A percentile compares a stretch with the other conserved stretches of the same genome.
These are phyloP conservation scores for Rattus rattus DNA, from an alignment of 2,113 vertebrate genomes.

Conservation along the genomic window DNA sequence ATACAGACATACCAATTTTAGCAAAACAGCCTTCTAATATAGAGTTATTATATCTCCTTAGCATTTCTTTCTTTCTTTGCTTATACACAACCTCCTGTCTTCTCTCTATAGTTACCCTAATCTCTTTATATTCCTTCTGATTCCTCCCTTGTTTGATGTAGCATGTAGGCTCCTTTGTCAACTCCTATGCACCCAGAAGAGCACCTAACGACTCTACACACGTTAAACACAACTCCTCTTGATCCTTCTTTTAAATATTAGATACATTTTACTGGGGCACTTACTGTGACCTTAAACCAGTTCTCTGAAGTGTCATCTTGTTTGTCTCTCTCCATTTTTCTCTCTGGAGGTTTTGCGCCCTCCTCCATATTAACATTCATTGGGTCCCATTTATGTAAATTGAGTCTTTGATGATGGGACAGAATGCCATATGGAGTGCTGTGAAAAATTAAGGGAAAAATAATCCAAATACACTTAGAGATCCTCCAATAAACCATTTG, in stretches of 20 bases:
- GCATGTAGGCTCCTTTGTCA: background rate
- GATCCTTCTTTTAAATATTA: background rate
- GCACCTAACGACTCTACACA: background rate
- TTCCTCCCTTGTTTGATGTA: background rate
- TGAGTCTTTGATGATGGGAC: background rate
- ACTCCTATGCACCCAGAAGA: background rate
- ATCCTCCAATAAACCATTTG: background rate
- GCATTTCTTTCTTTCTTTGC: background rate
- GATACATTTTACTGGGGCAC: slow-evolving; percentile 57
- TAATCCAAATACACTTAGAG: background rate
- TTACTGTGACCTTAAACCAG: slow-evolving; percentile 92
- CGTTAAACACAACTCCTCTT: background rate
- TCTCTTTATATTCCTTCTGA: background rate
- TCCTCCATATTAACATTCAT: background rate
- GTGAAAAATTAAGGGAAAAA: background rate
- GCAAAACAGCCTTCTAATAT: background rate
- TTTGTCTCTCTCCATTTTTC: background rate
- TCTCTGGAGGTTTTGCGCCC: background rate
- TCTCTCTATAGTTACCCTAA: background rate
- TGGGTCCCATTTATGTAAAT: slow-evolving; percentile 73
- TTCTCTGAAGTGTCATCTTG: background rate
- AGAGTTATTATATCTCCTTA: background rate
- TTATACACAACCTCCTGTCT: background rate
- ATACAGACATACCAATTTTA: background rate
- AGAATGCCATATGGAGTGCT: slow-evolving; percentile 85